Evolutionary conservation across 2,113 vertebrate genomes (phyloP), one percentile per base, ranked within the genome.

Genomic region (Passer domesticus): DNA sequence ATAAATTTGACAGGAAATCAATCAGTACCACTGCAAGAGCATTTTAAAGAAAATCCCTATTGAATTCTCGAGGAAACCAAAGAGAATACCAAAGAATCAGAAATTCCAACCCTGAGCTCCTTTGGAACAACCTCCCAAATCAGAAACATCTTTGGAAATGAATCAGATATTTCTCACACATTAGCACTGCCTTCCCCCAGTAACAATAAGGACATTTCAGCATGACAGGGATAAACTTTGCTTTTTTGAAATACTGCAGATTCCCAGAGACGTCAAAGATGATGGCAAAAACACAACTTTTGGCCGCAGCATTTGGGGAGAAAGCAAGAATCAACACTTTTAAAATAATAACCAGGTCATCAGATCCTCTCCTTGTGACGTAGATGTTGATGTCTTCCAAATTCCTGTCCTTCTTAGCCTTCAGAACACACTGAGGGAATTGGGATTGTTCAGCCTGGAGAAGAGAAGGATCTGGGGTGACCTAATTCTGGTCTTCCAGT

Each of bases 1-100:
- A 91, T 96, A 92, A 56, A 72, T 91, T 78, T 97, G 96, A 93
- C 91, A 92, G 83, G 86, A 82, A 92, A 95, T 96, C 96, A 90
- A 92, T 95, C 95, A 88, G 75, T 63, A 87, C 41, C 90, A 67
- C 75, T 90, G 87, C 90, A 90, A 76, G 56, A 89, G 88, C 63
- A 59, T 92, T 93, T 93, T 94, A 91, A 93, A 95, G 64, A 93
- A 90, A 93, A 88, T 74, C 92, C 46, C 88, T 27, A 5, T 12
- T 79, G 86, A 68, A 92, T 94, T 95, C 60, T 69, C 0, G 1
- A 63, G 67, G 58, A 86, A 88, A 60, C 43, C 70, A 60, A 85
- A 52, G 73, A 89, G 55, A 69, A 87, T 35, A 91, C 30, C 59
- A 53, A 83, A 83, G 35, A 75, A 66, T 11, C 33, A 47, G 88